These are phyloP conservation scores for Chinchilla lanigera DNA, from an alignment of 2,113 vertebrate species.

Conservation along the genomic window DNA sequence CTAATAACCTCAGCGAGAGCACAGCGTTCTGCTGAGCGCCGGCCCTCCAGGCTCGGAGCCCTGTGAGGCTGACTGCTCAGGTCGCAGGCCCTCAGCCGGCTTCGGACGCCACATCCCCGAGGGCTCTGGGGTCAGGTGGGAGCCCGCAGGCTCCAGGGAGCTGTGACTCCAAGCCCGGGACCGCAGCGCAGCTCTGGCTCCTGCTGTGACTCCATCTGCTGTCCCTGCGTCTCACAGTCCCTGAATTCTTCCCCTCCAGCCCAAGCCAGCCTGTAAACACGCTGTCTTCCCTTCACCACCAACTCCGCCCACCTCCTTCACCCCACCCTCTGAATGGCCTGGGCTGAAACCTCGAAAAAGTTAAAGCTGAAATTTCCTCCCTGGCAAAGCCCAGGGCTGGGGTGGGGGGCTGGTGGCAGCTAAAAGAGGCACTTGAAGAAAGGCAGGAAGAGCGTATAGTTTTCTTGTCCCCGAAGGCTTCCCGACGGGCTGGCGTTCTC, in stretches of 20 bases:
- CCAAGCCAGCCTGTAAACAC: neutral
- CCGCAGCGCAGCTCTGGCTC: neutral
- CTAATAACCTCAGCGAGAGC: neutral
- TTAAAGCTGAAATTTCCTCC: neutral
- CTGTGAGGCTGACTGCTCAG: neutral
- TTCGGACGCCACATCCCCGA: neutral
- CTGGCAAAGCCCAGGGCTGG: fast-evolving
- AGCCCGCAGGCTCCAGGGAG: fast-evolving
- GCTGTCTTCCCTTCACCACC: fast-evolving
- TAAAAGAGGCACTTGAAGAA: neutral
- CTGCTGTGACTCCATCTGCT: neutral
- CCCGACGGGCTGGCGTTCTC: neutral
- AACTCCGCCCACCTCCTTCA: fast-evolving
- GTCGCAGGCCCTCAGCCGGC: fast-evolving
- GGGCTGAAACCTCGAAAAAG: neutral
- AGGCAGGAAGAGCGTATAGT: conserved; percentile 52
- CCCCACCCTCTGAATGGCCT: neutral
- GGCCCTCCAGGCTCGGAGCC: neutral
- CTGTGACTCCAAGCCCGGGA: neutral
- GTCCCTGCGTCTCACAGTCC: neutral
- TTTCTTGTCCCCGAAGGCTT: neutral
- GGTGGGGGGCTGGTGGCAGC: neutral
- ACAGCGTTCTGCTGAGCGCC: neutral
- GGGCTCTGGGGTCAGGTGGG: neutral
- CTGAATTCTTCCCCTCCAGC: neutral